A percentile compares a stretch with the other conserved stretches of the same genome.
Conservation (phyloP, 2,113 vertebrate species). For the Urocolius indicus region DNA sequence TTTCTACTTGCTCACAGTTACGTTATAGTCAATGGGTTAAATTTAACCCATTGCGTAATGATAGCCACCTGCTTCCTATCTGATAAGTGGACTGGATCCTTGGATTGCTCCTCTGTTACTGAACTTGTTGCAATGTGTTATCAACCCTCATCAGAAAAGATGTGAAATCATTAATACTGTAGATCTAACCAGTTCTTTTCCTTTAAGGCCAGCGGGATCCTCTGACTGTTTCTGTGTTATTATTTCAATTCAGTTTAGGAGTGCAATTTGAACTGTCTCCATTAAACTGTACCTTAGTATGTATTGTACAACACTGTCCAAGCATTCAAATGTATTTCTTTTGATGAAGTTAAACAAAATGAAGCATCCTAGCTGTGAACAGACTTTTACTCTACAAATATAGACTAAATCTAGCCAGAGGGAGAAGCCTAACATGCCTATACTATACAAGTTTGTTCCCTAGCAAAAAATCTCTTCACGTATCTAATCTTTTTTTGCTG, state of each 20-base stretch:
- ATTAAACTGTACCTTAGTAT: not conserved
- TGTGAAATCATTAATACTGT: not conserved
- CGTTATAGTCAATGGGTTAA: not conserved
- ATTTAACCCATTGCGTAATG: not conserved
- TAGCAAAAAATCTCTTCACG: not conserved
- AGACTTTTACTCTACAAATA: not conserved
- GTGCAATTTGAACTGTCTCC: not conserved
- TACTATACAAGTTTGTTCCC: not conserved
- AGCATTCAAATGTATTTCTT: not conserved
- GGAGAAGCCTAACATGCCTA: fast-evolving
- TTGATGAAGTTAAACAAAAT: not conserved
- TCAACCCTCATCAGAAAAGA: not conserved
- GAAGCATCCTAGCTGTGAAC: not conserved
- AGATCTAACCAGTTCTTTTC: not conserved
- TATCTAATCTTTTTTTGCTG: not conserved
- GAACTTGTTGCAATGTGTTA: not conserved
- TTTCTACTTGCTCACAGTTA: not conserved
- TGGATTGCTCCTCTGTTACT: not conserved
- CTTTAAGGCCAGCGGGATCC: not conserved
- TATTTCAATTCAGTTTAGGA: not conserved
- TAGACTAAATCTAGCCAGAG: not conserved
- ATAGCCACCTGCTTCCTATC: not conserved
- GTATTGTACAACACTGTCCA: not conserved
- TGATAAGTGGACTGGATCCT: not conserved
- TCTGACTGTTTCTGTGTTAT: not conserved